Evolutionary conservation across 2,888 invertebrate species (phyloP).

Genomic region (Rotaria sp.): DNA sequence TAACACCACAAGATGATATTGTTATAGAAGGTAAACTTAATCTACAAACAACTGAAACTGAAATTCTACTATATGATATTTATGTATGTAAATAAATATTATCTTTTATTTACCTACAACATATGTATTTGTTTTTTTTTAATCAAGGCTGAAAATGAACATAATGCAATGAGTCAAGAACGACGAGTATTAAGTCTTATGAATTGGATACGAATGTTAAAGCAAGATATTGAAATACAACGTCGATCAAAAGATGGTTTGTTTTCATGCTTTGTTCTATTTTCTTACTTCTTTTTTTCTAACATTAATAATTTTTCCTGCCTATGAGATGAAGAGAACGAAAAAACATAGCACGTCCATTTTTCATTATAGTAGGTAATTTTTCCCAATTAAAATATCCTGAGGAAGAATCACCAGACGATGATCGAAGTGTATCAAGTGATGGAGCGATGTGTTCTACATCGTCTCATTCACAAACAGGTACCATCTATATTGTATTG

Average conservation of each 20-base stretch:
- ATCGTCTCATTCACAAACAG: not conserved
- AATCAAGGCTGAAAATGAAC: constrained; percentile 31
- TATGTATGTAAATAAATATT: constrained; percentile 12
- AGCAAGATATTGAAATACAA: constrained; percentile 30
- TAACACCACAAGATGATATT: constrained; percentile 26
- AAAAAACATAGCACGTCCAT: too few species aligned
- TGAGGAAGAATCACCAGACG: not conserved
- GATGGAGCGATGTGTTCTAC: not conserved
- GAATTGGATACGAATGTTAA: constrained; percentile 31
- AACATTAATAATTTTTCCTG: not conserved
- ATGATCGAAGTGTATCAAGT: not conserved
- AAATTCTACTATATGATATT: constrained; percentile 36
- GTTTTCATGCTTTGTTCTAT: not conserved
- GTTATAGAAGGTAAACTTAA: constrained; percentile 14
- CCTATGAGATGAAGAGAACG: not conserved
- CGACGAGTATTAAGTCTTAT: constrained; percentile 31
- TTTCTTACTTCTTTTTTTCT: not conserved
- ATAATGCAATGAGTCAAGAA: constrained; percentile 40
- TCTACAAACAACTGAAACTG: not conserved
- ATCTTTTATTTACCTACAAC: not conserved
- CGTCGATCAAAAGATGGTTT: constrained; percentile 29
- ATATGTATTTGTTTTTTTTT: not conserved
- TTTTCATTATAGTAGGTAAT: not conserved
- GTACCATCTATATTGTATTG: not conserved
- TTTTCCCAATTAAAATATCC: not conserved